A percentile compares a stretch with the other conserved stretches of the same genome.
phyloP scores from a whole-genome alignment of 2,888 invertebrate genomes.

The Candidula unifasciata region DNA sequence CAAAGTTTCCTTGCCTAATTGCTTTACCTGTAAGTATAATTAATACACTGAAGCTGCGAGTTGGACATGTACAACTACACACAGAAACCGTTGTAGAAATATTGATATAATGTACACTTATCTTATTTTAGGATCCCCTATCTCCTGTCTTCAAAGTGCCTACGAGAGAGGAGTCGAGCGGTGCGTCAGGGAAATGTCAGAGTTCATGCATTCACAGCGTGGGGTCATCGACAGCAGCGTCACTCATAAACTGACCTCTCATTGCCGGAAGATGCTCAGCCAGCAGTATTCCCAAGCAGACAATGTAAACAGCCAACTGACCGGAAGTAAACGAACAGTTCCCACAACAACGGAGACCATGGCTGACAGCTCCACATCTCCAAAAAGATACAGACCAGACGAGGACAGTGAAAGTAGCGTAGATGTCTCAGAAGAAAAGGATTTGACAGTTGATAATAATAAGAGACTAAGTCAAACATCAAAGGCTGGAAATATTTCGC shows the following conservation, averaged over 20 bases:
- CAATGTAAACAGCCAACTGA: background rate
- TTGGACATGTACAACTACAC: background rate
- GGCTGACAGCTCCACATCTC: slow-evolving; percentile 28
- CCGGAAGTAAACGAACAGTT: background rate
- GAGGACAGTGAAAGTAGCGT: background rate
- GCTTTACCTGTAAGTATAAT: no score
- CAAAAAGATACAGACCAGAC: slow-evolving; percentile 1
- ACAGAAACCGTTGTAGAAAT: background rate
- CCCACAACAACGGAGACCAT: background rate
- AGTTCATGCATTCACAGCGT: background rate
- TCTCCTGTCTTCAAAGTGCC: slow-evolving; percentile 3
- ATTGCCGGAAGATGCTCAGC: slow-evolving; percentile 10
- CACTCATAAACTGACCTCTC: slow-evolving; percentile 1
- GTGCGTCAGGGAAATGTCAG: slow-evolving; percentile 27
- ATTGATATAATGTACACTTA: background rate
- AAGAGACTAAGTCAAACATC: no score
- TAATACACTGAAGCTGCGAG: no score
- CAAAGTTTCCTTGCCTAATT: no score
- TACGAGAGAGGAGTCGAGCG: slow-evolving; percentile 11
- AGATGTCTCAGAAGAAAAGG: background rate
- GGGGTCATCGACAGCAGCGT: background rate
- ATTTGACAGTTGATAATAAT: background rate
- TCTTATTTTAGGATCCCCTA: background rate
- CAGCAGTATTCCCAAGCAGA: background rate
- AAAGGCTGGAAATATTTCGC: background rate